Base-by-base conservation (phyloP, 2,888 invertebrate genomes). In the Galeruca laticollis region DNA sequence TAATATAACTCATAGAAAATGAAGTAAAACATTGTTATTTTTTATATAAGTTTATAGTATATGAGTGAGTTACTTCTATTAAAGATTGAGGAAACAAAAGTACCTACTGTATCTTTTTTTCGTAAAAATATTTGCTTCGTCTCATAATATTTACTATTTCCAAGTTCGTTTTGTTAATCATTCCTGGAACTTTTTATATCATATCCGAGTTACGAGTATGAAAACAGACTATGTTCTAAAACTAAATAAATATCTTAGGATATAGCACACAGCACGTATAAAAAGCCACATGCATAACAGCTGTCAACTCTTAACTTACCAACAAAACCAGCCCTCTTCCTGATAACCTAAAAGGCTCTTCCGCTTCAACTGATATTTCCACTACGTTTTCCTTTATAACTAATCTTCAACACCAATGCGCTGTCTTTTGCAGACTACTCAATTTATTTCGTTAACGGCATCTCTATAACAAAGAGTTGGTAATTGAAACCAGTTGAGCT, bases 241-340 rank as follows among this genome's bases (percentile, higher is more conserved):
- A 79, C 80, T 80, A 82, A 80, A 82, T 80, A 81, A 81, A 81
- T 81, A 81, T 78, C 77, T 72, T 70, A 72, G 75, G 72, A 77
- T 80, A 77, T 78, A 78, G 78, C 80, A 79, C 80, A 77, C n/a
- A n/a, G n/a, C n/a, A n/a, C n/a, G 77, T 77, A 77, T 77, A 80
- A 73, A 72, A 76, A 79, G 80, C 81, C 83, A 83, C 82, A 83
- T 83, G 83, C 78, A 80, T 80, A 81, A 81, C 83, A 83, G 82
- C 83, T 83, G 83, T 82, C 83, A 82, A 80, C 82, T 82, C 79
- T 80, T 79, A 78, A 77, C 76, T 72, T 76, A 74, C 76, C 77
- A 78, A 75, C 75, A 76, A 77, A 78, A 77, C 75, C 80, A 80
- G 80, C 80, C 80, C 80, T 81, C 81, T 82, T 82, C 80, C 82